These are phyloP conservation scores for Heterodera filipjevi DNA, from an alignment of 2,888 invertebrate species.

Conservation along the genomic window DNA sequence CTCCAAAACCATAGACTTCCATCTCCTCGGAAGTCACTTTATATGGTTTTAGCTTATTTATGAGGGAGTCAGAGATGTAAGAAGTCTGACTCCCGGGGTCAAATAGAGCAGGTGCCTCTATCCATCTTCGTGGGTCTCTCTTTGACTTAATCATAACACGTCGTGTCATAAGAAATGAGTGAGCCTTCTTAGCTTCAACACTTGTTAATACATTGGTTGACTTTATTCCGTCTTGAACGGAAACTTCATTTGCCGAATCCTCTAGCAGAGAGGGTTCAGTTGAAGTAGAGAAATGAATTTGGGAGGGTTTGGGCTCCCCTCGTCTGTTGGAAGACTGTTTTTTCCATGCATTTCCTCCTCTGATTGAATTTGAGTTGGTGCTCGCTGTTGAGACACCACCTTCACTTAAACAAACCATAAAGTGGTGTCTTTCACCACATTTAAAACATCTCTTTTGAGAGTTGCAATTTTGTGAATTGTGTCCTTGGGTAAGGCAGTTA, in stretches of 20 bases:
- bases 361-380: too few species aligned
- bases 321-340: background rate
- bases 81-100: slow-evolving; percentile 11
- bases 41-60: background rate
- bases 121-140: background rate
- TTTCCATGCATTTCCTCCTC: background rate
- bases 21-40: background rate
- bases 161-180: background rate
- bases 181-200: background rate
- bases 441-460: background rate
- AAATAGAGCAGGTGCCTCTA: background rate
- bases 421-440: background rate
- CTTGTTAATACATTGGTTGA: background rate
- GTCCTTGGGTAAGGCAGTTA: background rate
- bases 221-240: background rate
- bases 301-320: background rate
- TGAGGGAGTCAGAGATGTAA: slow-evolving; percentile 1
- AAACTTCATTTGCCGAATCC: too few species aligned
- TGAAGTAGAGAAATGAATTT: background rate
- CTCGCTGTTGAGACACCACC: too few species aligned
- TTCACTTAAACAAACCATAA: background rate
- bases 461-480: background rate
- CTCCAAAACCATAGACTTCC: slow-evolving; percentile 13
- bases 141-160: background rate
- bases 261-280: background rate